Conservation (phyloP, 2,888 invertebrate genomes). For the Chrysina gloriosa region DNA sequence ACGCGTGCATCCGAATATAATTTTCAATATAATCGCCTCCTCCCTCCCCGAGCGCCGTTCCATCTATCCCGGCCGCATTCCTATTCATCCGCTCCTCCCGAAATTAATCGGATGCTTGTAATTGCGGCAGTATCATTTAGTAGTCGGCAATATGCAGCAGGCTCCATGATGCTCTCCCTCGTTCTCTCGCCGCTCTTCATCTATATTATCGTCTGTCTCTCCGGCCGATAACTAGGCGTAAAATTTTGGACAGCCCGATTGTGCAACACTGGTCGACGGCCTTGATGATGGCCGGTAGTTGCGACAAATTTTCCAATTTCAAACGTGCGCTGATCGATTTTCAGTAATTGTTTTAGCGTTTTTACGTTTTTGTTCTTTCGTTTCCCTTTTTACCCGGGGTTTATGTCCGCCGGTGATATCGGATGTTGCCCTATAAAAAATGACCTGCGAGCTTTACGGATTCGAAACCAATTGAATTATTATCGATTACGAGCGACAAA, state of each 20-base stretch:
- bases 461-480: neutral
- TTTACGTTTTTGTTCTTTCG: too few species aligned
- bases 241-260: neutral
- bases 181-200: neutral
- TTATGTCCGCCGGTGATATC: neutral
- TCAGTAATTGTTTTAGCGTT: neutral
- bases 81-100: neutral
- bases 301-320: neutral
- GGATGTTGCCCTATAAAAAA: neutral
- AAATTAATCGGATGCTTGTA: conserved; percentile 22
- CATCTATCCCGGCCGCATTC: too few species aligned
- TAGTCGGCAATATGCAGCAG: neutral
- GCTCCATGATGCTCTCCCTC: neutral
- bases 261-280: neutral
- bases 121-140: conserved; percentile 25
- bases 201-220: neutral
- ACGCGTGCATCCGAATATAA: too few species aligned
- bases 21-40: too few species aligned
- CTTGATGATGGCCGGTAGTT: neutral
- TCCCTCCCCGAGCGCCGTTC: too few species aligned
- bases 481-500: too few species aligned
- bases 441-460: neutral
- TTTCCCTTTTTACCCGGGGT: neutral
- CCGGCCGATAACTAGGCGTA: neutral
- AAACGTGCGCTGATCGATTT: neutral